Conservation (phyloP, 2,888 invertebrate genomes). For the Eueremaeus valkanovi region DNA sequence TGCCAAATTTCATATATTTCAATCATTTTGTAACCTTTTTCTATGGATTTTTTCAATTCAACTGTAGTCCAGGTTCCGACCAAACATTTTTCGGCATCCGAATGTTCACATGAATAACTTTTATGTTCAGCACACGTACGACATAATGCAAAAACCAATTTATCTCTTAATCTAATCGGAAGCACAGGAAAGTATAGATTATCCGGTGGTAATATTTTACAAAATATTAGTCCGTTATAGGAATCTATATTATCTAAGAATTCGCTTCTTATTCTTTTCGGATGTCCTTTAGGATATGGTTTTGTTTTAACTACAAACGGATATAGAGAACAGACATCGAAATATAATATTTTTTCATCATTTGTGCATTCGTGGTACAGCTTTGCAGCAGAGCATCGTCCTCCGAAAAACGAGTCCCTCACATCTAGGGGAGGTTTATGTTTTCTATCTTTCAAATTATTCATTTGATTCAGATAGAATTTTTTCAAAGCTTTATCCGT, state of each 20-base stretch:
- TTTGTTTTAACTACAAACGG: conserved; percentile 39
- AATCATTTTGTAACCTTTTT: conserved; percentile 50
- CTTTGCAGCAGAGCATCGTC: conserved; percentile 47
- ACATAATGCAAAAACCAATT: conserved; percentile 52
- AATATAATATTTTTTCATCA: conserved; percentile 47
- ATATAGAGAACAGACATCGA: conserved; percentile 48
- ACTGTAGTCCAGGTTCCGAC: conserved; percentile 51
- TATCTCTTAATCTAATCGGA: conserved; percentile 48
- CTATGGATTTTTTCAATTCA: conserved; percentile 50
- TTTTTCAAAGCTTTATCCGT: no score
- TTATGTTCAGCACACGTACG: conserved; percentile 49
- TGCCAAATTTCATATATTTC: conserved; percentile 51
- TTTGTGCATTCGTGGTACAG: conserved; percentile 45
- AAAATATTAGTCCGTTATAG: conserved; percentile 49
- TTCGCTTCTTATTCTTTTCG: conserved; percentile 42
- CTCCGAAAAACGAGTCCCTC: conserved; percentile 47
- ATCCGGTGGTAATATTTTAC: conserved; percentile 46
- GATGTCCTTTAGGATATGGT: conserved; percentile 47
- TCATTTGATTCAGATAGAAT: no score
- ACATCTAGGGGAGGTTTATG: no score
- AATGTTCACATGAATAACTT: conserved; percentile 49
- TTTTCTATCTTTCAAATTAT: no score
- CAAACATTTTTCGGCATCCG: conserved; percentile 47
- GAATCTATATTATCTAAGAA: conserved; percentile 19
- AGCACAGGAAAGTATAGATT: conserved; percentile 50